Conservation (phyloP, 2,113 vertebrate genomes). For the Heteronetta atricapilla region DNA sequence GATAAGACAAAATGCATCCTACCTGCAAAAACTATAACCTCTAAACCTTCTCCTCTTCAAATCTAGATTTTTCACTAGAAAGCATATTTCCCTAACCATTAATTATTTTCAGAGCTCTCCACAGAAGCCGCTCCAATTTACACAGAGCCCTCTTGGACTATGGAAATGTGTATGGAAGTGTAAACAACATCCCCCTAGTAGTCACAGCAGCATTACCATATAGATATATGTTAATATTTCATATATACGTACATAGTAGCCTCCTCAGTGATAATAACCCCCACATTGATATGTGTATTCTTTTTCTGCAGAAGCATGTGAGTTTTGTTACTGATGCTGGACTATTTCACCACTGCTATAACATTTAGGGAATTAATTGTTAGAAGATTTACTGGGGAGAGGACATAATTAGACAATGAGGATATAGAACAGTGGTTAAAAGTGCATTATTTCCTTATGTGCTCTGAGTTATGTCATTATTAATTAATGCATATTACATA, state of each 20-base stretch:
- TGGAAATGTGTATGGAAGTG: not conserved
- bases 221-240: rapidly evolving
- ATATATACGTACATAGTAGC: not conserved
- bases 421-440: not conserved
- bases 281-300: not conserved
- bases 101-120: not conserved
- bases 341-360: not conserved
- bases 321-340: not conserved
- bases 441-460: not conserved
- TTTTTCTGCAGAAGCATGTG: not conserved
- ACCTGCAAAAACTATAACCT: not conserved
- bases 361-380: not conserved
- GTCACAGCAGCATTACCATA: not conserved
- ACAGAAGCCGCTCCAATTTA: not conserved
- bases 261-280: not conserved
- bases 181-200: not conserved
- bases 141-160: not conserved
- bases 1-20: not conserved
- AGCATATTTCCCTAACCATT: not conserved
- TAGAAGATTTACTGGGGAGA: not conserved
- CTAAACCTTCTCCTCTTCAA: not conserved
- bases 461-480: not conserved
- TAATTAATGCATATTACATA: no score
- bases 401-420: not conserved
- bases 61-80: not conserved